phyloP scores from a whole-genome alignment of 35 echinoderm and acorn worm species.

The Holothuria glaberrima region DNA sequence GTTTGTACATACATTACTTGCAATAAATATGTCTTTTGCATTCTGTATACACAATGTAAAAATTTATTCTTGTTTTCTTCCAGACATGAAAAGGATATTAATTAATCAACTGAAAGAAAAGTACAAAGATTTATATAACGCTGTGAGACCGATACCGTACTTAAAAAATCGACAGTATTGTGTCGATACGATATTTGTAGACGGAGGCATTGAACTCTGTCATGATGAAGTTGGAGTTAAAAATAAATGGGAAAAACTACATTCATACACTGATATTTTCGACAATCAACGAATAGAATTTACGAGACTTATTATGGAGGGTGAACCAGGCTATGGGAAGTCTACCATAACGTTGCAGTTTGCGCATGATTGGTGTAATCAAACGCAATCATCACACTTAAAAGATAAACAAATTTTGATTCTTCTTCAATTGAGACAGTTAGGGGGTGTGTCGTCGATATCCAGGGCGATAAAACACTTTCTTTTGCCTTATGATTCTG shows the following conservation, averaged over 20 bases:
- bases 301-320: neutral
- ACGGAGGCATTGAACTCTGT: neutral
- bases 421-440: neutral
- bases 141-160: constrained; percentile 11
- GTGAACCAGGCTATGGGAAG: constrained; percentile 9
- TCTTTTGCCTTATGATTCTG: neutral
- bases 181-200: constrained; percentile 1
- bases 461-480: neutral
- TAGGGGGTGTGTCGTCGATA: neutral
- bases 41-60: too few relatives aligned
- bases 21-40: too few relatives aligned
- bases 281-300: neutral
- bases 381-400: neutral
- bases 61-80: neutral
- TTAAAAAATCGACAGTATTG: neutral
- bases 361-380: constrained; percentile 15
- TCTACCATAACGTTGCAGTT: neutral
- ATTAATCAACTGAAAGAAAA: neutral
- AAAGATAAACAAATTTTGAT: constrained; percentile 12
- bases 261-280: neutral
- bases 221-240: neutral
- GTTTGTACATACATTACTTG: too few relatives aligned
- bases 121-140: neutral
- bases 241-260: neutral
- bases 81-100: neutral